Evolutionary conservation across 2,113 vertebrate genomes (phyloP), one percentile per base, ranked within the genome.

Genomic region (Pampusana beccarii): DNA sequence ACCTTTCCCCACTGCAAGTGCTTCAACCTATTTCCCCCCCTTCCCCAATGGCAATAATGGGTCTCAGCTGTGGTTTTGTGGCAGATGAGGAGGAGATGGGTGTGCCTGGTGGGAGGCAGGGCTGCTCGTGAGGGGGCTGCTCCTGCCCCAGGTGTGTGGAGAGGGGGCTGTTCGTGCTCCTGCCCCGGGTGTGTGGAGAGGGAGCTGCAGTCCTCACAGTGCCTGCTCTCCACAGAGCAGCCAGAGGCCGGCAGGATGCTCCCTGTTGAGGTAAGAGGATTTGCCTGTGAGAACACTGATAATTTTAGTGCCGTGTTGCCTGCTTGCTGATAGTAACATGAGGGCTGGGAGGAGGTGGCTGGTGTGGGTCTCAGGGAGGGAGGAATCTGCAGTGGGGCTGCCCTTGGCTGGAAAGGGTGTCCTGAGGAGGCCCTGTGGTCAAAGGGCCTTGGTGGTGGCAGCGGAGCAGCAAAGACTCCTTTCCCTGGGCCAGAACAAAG

Each of bases 231-330:
- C 15, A 1, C 5, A 20, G 65, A 18, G 80, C 4, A 2, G 20
- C 48, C 20, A 26, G 64, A 40, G 8, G 40, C 15, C 1, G 9
- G 42, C 7, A 9, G 11, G 29, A 38, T 0, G 0, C 29, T 33
- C 19, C 40, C 6, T 9, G 1, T 1, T 28, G 67, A 61, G 80
- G 67, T 83, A 57, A 66, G 86, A 26, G 19, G 5, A 11, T 12
- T 0, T 0, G 5, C 5, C 19, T 20, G 1, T 3, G 33, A 17
- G 7, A 26, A 2, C 1, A 1, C 6, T 8, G 33, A 18, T 29
- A 31, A 5, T 16, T 33, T 46, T 28, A 11, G 4, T 57, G 29
- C 21, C 6, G 64, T 17, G 19, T 6, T 6, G 33, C 11, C 42
- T 12, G 15, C 2, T 29, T 25, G 33, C 0, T 50, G 61, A 2